These are phyloP conservation scores for Dicaeum eximium DNA, from an alignment of 2,113 vertebrate species.

Conservation along the genomic window DNA sequence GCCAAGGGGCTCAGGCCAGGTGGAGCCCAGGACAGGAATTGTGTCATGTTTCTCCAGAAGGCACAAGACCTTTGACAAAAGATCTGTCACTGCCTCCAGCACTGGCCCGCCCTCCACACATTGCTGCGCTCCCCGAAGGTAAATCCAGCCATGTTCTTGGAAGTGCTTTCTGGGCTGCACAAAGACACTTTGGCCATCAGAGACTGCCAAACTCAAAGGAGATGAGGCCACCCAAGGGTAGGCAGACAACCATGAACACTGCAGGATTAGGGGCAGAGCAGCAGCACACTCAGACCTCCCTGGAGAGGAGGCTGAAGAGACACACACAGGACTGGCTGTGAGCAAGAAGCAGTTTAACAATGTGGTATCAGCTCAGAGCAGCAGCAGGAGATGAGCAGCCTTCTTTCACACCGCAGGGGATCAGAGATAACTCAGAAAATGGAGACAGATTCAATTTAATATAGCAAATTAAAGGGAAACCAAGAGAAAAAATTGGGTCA, in stretches of 20 bases:
- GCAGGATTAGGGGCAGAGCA: not conserved
- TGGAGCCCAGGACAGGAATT: not conserved
- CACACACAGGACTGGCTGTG: not conserved
- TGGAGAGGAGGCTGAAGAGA: not conserved
- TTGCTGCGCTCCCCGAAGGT: not conserved
- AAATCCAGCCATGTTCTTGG: not conserved
- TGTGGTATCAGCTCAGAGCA: not conserved
- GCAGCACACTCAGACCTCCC: not conserved
- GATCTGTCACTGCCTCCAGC: not conserved
- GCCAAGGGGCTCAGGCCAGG: not conserved
- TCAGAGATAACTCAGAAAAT: constrained; percentile 19
- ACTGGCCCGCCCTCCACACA: not conserved
- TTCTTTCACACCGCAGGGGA: constrained; percentile 22
- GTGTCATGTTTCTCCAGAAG: not conserved
- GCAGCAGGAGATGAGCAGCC: constrained; percentile 8
- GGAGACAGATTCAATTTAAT: constrained; percentile 1
- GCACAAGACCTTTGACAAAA: not conserved
- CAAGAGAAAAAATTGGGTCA: constrained; percentile 27
- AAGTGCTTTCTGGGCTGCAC: not conserved
- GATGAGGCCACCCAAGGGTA: not conserved
- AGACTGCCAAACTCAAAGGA: not conserved
- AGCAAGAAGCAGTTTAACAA: not conserved
- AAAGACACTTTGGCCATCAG: not conserved
- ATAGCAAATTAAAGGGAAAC: constrained; percentile 15
- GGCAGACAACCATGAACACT: not conserved